phyloP scores from a whole-genome alignment of 2,113 vertebrate genomes.

The Grantiella picta region DNA sequence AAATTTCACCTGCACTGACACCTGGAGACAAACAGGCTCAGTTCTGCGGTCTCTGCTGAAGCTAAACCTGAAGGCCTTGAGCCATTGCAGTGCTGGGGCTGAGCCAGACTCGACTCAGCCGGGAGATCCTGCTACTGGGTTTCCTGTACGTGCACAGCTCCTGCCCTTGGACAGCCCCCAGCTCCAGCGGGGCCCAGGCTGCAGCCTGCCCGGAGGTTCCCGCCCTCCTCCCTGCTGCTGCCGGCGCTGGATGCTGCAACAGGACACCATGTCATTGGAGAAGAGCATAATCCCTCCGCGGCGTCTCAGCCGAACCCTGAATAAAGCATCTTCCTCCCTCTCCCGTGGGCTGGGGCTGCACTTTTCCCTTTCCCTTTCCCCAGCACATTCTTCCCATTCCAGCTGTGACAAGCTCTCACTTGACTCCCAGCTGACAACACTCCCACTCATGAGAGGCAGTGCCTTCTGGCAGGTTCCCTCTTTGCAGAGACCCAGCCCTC shows the following conservation, averaged over 20 bases:
- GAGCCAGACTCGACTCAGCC: background rate
- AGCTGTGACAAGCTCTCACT: conserved; percentile 21
- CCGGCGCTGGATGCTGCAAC: conserved; percentile 24
- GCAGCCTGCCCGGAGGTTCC: background rate
- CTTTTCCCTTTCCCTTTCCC: background rate
- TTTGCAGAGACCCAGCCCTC: background rate
- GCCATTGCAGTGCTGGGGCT: background rate
- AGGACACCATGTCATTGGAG: conserved; percentile 49
- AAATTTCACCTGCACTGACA: background rate
- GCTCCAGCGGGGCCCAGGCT: background rate
- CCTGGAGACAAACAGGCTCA: background rate
- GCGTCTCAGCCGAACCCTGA: background rate
- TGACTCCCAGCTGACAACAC: background rate
- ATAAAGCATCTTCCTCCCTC: conserved; percentile 16
- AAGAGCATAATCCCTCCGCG: background rate
- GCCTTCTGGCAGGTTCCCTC: background rate
- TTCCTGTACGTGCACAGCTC: conserved; percentile 38
- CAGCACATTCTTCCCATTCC: conserved; percentile 8
- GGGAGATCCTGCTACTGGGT: conserved; percentile 24
- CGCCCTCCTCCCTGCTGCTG: background rate
- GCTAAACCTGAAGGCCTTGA: background rate
- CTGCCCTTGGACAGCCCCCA: conserved; percentile 40
- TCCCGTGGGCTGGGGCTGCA: background rate
- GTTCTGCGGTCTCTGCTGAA: background rate
- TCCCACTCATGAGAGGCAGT: background rate